These are phyloP conservation scores for Xiphydria camelus DNA, from an alignment of 2,888 invertebrate species.

Conservation along the genomic window DNA sequence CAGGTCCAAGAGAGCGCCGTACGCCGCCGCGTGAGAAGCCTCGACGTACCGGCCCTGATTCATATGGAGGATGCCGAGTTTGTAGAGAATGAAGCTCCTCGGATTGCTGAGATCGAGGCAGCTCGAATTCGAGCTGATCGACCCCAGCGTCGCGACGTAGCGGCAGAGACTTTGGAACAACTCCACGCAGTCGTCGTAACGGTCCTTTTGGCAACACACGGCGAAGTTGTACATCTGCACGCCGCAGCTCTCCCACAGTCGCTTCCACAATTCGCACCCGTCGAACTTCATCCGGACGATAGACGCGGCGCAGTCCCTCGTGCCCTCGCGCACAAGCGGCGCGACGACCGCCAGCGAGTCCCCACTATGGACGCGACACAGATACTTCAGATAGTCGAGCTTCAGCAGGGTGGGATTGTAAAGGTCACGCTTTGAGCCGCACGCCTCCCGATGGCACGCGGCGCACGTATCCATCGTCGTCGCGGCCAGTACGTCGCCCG, in stretches of 20 bases:
- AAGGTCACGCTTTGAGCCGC: constrained; percentile 29
- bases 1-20: constrained; percentile 40
- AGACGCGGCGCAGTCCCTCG: constrained; percentile 23
- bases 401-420: constrained; percentile 27
- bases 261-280: constrained; percentile 34
- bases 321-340: constrained; percentile 13
- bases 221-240: constrained; percentile 39
- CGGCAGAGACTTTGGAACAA: constrained; percentile 32
- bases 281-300: constrained; percentile 27
- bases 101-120: constrained; percentile 11
- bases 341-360: constrained; percentile 23
- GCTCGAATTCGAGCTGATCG: constrained; percentile 17
- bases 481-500: constrained; percentile 19
- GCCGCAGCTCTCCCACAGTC: constrained; percentile 36
- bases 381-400: constrained; percentile 19
- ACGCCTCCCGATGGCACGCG: constrained; percentile 22
- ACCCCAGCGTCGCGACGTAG: constrained; percentile 32
- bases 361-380: constrained; percentile 21
- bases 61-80: constrained; percentile 6
- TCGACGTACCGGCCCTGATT: constrained; percentile 32
- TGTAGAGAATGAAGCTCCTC: constrained; percentile 3
- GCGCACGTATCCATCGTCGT: constrained; percentile 24
- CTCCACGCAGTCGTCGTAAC: constrained; percentile 27
- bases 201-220: constrained; percentile 24
- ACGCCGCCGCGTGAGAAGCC: constrained; percentile 39